A percentile compares a stretch with the other conserved stretches of the same genome.
These are phyloP conservation scores for Amphimedon queenslandica DNA, from an alignment of 37 sponge, comb jelly and placozoan genomes.

Conservation along the genomic window DNA sequence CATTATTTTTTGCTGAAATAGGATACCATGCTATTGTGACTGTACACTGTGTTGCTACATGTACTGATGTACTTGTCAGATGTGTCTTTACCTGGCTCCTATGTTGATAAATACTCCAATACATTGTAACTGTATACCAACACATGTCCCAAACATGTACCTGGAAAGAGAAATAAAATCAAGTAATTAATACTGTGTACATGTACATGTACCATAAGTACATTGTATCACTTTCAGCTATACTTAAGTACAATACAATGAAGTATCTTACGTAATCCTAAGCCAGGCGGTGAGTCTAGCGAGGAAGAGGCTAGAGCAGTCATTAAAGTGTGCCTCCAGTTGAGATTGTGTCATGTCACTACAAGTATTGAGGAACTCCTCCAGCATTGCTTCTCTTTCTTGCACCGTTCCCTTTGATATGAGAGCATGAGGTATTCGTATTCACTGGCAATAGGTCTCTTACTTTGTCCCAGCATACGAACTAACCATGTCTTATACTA, in stretches of 20 bases:
- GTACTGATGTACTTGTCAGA: too few species aligned
- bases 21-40: too few species aligned
- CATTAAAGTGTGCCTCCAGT: slow-evolving; percentile 84
- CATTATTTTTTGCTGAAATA: too few species aligned
- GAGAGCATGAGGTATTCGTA: neutral
- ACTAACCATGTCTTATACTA: too few species aligned
- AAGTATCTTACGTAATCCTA: slow-evolving; percentile 73
- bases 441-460: too few species aligned
- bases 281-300: slow-evolving; percentile 94
- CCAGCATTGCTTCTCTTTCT: slow-evolving; percentile 65
- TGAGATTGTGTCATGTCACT: slow-evolving; percentile 85
- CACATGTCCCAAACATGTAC: slow-evolving; percentile 69
- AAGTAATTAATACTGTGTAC: neutral
- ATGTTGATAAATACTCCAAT: slow-evolving; percentile 75
- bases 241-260: too few species aligned
- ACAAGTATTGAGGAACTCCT: slow-evolving; percentile 72
- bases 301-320: slow-evolving; percentile 95
- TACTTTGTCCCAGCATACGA: slow-evolving; percentile 76
- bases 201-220: too few species aligned
- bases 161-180: slow-evolving; percentile 8
- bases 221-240: too few species aligned
- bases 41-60: too few species aligned
- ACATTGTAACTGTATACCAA: slow-evolving; percentile 66
- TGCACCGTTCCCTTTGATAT: slow-evolving; percentile 56
- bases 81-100: slow-evolving; percentile 81